phyloP scores from a whole-genome alignment of 2,113 vertebrate species.

The Chloropsis cyanopogon region DNA sequence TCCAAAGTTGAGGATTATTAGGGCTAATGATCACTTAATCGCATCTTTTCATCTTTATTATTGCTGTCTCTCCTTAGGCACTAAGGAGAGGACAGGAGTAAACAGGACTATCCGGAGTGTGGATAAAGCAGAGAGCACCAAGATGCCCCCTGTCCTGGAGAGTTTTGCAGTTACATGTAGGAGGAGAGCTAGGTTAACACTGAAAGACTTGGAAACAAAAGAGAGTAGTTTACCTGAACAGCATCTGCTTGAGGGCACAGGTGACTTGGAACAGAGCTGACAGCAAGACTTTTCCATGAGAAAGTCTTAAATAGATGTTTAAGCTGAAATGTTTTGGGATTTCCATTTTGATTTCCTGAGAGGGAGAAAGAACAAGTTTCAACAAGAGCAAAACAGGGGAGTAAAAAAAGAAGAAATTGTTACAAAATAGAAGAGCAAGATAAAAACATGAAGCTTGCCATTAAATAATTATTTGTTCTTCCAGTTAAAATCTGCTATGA shows the following conservation, averaged over 20 bases:
- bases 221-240: not conserved
- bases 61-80: not conserved
- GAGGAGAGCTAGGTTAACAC: not conserved
- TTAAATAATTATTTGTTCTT: not conserved
- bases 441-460: not conserved
- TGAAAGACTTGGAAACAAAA: not conserved
- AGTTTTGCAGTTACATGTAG: not conserved
- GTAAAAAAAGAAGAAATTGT: not conserved
- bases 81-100: no score
- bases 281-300: not conserved
- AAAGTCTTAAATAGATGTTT: not conserved
- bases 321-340: not conserved
- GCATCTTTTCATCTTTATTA: not conserved
- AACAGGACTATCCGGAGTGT: not conserved
- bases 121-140: not conserved
- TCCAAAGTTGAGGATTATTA: not conserved
- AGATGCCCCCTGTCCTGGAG: not conserved
- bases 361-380: not conserved
- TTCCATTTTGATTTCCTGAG: not conserved
- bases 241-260: not conserved
- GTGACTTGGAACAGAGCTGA: not conserved
- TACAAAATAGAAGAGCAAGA: not conserved
- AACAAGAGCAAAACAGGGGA: not conserved
- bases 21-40: not conserved
- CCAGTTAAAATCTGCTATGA: not conserved